Conservation (phyloP, 1,140 invertebrate species). For the Saccostrea echinata region DNA sequence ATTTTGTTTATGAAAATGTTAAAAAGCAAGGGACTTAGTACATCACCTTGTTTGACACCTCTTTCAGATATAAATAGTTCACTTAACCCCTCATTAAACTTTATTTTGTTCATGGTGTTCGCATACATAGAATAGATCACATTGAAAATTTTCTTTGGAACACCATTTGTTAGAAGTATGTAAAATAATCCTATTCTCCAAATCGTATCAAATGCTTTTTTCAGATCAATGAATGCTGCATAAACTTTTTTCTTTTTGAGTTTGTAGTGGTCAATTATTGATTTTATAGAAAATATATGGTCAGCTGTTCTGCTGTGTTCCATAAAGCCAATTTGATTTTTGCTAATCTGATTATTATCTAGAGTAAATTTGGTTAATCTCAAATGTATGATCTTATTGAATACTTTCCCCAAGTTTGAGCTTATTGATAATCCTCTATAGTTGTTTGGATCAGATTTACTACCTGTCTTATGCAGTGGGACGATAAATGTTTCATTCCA, state of each 20-base stretch:
- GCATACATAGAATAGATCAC: too few relatives aligned
- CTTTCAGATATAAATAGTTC: too few relatives aligned
- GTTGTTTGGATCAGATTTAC: neutral
- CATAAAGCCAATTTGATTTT: constrained; percentile 49
- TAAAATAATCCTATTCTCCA: constrained; percentile 40
- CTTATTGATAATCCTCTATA: constrained; percentile 44
- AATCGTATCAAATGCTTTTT: constrained; percentile 48
- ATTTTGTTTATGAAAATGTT: too few relatives aligned
- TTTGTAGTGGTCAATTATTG: constrained; percentile 42
- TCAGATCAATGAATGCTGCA: constrained; percentile 38
- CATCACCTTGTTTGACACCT: too few relatives aligned
- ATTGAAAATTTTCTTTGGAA: too few relatives aligned
- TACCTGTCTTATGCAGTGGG: constrained; percentile 30
- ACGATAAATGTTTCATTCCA: constrained; percentile 23
- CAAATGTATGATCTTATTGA: constrained; percentile 38
- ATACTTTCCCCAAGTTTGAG: constrained; percentile 27
- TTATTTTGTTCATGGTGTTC: too few relatives aligned
- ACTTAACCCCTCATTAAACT: too few relatives aligned
- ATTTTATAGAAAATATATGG: constrained; percentile 44
- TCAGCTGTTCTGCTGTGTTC: constrained; percentile 40
- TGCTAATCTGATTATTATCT: constrained; percentile 33
- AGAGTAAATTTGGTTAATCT: constrained; percentile 10
- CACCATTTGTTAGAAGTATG: neutral
- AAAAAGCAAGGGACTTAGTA: too few relatives aligned
- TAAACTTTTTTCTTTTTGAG: constrained; percentile 30